phyloP scores from a whole-genome alignment of 2,113 vertebrate species.

The Lagopus muta region DNA sequence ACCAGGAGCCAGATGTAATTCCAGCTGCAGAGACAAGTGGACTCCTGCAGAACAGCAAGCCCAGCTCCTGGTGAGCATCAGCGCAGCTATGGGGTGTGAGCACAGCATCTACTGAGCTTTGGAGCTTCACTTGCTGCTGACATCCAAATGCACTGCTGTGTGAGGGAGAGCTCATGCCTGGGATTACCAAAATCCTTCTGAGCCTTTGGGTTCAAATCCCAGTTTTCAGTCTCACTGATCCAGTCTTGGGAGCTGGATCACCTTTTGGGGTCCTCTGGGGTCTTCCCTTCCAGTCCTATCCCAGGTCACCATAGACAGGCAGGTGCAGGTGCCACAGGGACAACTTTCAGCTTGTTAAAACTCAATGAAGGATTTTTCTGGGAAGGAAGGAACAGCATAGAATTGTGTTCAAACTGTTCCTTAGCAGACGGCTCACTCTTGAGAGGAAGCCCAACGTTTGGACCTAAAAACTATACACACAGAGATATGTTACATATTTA shows the following conservation, averaged over 20 bases:
- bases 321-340: constrained; percentile 25
- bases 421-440: constrained; percentile 25
- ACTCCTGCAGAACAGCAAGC: not conserved
- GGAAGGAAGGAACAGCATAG: not conserved
- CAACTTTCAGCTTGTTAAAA: not conserved
- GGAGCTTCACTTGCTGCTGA: not conserved
- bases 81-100: not conserved
- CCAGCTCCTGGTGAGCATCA: not conserved
- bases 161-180: not conserved
- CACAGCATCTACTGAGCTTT: not conserved
- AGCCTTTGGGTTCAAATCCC: not conserved
- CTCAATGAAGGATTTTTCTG: not conserved
- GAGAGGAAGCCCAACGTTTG: constrained; percentile 27
- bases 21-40: not conserved
- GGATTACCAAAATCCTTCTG: not conserved
- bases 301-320: not conserved
- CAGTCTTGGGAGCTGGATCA: not conserved
- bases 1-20: not conserved
- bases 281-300: not conserved
- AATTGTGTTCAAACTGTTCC: not conserved
- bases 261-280: not conserved
- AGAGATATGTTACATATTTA: constrained; percentile 80
- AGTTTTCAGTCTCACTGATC: not conserved
- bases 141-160: not conserved
- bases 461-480: constrained; percentile 40